Conservation (phyloP, 64 coral and sea anemone genomes). For the Orbicella faveolata region DNA sequence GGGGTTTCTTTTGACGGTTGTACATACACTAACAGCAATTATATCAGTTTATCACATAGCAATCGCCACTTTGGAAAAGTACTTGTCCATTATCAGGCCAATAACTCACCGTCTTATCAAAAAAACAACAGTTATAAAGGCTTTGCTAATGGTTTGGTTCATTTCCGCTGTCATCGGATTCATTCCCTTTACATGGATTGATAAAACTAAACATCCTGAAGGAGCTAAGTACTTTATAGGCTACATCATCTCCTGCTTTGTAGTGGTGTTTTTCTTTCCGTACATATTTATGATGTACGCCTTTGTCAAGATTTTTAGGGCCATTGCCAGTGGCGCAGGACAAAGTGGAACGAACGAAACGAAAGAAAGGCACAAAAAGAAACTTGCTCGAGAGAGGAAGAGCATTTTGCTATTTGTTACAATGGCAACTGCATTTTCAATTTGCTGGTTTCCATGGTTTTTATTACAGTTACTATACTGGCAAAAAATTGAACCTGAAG, state of each 20-base stretch:
- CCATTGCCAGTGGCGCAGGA: neutral
- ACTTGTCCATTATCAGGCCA: neutral
- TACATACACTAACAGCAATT: constrained; percentile 7
- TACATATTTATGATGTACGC: constrained; percentile 40
- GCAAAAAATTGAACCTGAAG: neutral
- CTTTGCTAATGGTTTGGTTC: constrained; percentile 9
- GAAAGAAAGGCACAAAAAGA: neutral
- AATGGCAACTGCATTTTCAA: constrained; percentile 12
- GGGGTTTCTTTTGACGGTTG: neutral
- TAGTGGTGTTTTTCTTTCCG: constrained; percentile 2
- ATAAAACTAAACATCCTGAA: neutral
- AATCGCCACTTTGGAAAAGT: constrained; percentile 24
- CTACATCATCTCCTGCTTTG: neutral
- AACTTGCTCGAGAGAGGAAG: constrained; percentile 12
- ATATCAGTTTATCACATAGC: constrained; percentile 11
- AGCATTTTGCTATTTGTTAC: constrained; percentile 1
- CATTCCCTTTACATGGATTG: constrained; percentile 17
- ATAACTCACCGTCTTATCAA: neutral
- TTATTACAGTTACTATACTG: neutral
- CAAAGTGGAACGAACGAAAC: neutral
- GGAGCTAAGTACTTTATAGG: neutral
- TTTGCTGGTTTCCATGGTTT: constrained; percentile 37
- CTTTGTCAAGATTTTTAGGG: constrained; percentile 22
- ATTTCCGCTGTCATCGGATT: neutral
- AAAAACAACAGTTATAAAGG: neutral